phyloP scores from a whole-genome alignment of 30 jellyfish, hydroid and myxozoan species.

The Rhopilema esculentum region DNA sequence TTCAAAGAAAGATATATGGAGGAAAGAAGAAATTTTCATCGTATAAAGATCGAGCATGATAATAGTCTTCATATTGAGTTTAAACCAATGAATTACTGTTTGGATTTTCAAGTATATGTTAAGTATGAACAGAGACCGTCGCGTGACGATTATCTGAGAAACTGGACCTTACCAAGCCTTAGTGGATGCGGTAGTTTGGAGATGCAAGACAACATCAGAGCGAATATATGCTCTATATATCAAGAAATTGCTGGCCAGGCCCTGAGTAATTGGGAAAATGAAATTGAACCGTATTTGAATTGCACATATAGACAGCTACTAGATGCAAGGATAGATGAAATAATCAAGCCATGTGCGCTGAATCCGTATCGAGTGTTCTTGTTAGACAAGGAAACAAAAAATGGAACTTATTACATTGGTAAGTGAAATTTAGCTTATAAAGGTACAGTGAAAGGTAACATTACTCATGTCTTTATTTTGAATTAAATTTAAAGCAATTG shows the following conservation, averaged over 20 bases:
- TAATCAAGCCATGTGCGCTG: conserved; percentile 16
- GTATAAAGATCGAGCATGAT: conserved; percentile 35
- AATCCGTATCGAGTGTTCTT: conserved; percentile 42
- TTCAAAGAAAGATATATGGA: conserved; percentile 20
- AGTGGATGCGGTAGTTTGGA: conserved; percentile 29
- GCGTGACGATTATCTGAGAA: conserved; percentile 32
- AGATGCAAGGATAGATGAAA: conserved; percentile 18
- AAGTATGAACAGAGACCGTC: conserved; percentile 53
- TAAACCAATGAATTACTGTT: conserved; percentile 57
- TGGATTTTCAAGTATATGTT: conserved; percentile 43
- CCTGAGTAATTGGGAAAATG: background rate
- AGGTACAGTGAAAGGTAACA: background rate
- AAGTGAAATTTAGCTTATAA: background rate
- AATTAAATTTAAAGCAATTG: too few relatives aligned
- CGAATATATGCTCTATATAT: conserved; percentile 36
- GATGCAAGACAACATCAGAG: conserved; percentile 40
- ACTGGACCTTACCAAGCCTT: conserved; percentile 68
- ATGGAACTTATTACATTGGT: conserved; percentile 58
- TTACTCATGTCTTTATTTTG: background rate
- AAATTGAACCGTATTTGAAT: conserved; percentile 1
- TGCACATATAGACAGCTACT: conserved; percentile 29
- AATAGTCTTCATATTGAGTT: conserved; percentile 46
- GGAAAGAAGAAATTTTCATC: conserved; percentile 33
- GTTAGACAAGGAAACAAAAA: conserved; percentile 36
- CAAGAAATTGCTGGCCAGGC: conserved; percentile 36